A percentile compares a stretch with the other conserved stretches of the same genome.
Conservation (phyloP, 2,888 invertebrate species). For the Aromia moschata region DNA sequence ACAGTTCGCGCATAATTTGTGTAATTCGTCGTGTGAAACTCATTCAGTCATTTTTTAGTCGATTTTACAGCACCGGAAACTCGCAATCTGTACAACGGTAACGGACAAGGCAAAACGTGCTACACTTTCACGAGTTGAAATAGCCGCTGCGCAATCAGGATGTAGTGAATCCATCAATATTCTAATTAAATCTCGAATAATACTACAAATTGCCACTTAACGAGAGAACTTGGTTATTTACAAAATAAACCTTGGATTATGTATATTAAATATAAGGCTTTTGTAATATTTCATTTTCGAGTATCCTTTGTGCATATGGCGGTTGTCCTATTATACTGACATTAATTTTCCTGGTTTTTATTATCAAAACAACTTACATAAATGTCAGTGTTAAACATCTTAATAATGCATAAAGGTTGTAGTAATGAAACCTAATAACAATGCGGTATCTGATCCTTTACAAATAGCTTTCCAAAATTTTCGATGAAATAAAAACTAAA, state of each 20-base stretch:
- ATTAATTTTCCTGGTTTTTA: not conserved
- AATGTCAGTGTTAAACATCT: not conserved
- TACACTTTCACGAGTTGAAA: not conserved
- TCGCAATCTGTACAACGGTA: not conserved
- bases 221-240: not conserved
- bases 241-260: not conserved
- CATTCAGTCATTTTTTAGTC: not conserved
- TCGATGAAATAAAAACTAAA: too few species aligned
- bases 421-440: too few species aligned
- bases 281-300: not conserved
- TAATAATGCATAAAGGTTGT: not conserved
- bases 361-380: not conserved
- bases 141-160: not conserved
- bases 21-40: too few species aligned
- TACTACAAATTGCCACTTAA: not conserved
- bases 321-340: not conserved
- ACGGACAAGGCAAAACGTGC: not conserved
- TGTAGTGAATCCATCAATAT: not conserved
- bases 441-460: too few species aligned
- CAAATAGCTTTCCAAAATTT: too few species aligned
- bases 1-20: too few species aligned
- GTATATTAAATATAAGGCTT: not conserved
- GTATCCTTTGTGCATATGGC: not conserved
- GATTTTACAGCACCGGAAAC: not conserved
- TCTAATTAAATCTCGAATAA: not conserved